A percentile compares a stretch with the other conserved stretches of the same genome.
Conservation (phyloP, 2,888 invertebrate species). For the Oscheius sp. region DNA sequence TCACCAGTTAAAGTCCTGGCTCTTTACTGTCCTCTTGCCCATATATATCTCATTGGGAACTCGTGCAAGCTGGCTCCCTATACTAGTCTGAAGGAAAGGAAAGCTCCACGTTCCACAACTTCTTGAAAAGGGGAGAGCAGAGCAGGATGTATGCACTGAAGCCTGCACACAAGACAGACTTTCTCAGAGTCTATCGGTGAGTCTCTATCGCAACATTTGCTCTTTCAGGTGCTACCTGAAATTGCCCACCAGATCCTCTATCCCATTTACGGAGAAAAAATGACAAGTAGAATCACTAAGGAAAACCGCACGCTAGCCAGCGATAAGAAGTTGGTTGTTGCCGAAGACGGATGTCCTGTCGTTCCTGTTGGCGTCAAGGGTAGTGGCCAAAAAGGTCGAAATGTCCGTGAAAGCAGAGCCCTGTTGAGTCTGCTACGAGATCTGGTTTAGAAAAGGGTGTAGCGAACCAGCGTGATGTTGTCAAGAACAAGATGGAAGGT, state of each 20-base stretch:
- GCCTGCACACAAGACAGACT: neutral
- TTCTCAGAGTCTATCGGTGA: constrained; percentile 24
- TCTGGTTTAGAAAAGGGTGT: neutral
- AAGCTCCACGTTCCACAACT: neutral
- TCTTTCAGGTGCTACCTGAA: constrained; percentile 15
- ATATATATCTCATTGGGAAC: constrained; percentile 22
- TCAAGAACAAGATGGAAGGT: neutral
- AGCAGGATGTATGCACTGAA: neutral
- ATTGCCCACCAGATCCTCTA: constrained; percentile 4
- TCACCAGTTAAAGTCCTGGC: constrained; percentile 21
- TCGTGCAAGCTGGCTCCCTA: constrained; percentile 13
- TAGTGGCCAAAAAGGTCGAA: neutral
- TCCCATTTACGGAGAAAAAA: constrained; percentile 23
- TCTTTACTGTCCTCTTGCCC: constrained; percentile 4
- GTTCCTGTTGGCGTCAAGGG: neutral
- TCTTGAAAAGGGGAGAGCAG: constrained; percentile 12
- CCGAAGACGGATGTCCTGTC: constrained; percentile 9
- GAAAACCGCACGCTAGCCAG: constrained; percentile 1
- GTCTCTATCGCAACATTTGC: neutral
- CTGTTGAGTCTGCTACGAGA: neutral
- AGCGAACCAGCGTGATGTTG: neutral
- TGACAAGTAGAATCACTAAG: neutral
- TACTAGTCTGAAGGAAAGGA: neutral
- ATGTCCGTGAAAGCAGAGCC: neutral
- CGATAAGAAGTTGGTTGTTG: neutral